A percentile compares a stretch with the other conserved stretches of the same genome.
These are phyloP conservation scores for Tragopan temminckii DNA, from an alignment of 2,797 vertebrate genomes.

Conservation along the genomic window DNA sequence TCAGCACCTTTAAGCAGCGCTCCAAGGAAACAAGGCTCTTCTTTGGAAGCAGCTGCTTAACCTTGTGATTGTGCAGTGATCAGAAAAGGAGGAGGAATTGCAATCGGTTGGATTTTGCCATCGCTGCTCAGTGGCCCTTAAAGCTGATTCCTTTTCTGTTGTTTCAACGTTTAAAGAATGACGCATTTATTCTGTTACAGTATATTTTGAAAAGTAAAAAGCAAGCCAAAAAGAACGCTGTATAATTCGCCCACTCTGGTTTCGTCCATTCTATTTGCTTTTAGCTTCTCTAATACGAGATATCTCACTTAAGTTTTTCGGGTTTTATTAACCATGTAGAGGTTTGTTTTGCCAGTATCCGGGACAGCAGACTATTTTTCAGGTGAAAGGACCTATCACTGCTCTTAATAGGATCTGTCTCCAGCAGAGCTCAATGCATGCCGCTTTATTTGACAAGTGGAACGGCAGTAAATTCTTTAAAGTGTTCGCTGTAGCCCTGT, in stretches of 20 bases:
- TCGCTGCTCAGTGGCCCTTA: not conserved
- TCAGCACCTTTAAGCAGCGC: constrained; percentile 87
- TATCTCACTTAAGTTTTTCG: not conserved
- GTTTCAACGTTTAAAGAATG: not conserved
- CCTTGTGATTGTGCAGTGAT: constrained; percentile 69
- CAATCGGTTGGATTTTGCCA: not conserved
- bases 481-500: constrained; percentile 8
- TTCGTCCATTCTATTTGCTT: not conserved
- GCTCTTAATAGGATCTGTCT: constrained; percentile 19
- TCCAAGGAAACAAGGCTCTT: constrained; percentile 79
- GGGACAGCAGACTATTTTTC: constrained; percentile 42
- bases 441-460: constrained; percentile 30
- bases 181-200: not conserved
- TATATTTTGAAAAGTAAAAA: not conserved
- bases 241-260: not conserved
- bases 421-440: constrained; percentile 27
- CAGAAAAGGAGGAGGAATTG: constrained; percentile 42
- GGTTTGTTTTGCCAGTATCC: not conserved
- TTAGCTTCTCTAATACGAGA: not conserved
- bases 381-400: constrained; percentile 32
- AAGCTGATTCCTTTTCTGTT: not conserved
- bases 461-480: constrained; percentile 49
- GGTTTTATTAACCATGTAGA: not conserved
- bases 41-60: constrained; percentile 88
- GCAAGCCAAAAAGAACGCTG: not conserved